Conservation (phyloP, 1,140 invertebrate species). For the Maniola jurtina region DNA sequence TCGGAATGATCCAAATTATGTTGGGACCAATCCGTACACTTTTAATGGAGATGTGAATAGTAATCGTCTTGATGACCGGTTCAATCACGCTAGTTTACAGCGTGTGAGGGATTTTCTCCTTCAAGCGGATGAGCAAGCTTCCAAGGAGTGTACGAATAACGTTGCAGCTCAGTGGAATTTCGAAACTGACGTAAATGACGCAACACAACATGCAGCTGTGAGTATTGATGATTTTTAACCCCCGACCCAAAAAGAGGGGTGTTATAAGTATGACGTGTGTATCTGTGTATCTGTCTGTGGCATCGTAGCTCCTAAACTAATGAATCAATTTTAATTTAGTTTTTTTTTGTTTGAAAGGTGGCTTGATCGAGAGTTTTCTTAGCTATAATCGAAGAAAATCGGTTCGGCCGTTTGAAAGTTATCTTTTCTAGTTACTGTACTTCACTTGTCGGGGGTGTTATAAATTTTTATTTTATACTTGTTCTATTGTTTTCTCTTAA, state of each 20-base stretch:
- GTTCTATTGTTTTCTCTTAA: constrained; percentile 20
- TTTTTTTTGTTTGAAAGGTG: no score
- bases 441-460: no score
- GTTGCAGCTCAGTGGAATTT: constrained; percentile 92
- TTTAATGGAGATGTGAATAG: constrained; percentile 55
- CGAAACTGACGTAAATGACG: constrained; percentile 91
- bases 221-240: constrained; percentile 75
- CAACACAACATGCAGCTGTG: constrained; percentile 89
- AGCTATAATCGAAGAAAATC: no score
- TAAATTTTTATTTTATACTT: no score
- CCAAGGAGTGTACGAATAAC: constrained; percentile 88
- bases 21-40: constrained; percentile 62
- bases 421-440: no score
- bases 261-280: no score
- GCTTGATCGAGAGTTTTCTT: no score
- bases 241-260: no score
- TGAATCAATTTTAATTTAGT: no score
- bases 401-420: no score
- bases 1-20: constrained; percentile 62
- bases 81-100: constrained; percentile 57
- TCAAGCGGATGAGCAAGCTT: constrained; percentile 85
- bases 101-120: constrained; percentile 80
- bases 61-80: constrained; percentile 61
- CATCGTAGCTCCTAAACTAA: no score
- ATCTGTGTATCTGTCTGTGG: no score